Evolutionary conservation across 2,113 vertebrate species (phyloP), one percentile per base, ranked within the genome.

Genomic region (Spea multiplicata): DNA sequence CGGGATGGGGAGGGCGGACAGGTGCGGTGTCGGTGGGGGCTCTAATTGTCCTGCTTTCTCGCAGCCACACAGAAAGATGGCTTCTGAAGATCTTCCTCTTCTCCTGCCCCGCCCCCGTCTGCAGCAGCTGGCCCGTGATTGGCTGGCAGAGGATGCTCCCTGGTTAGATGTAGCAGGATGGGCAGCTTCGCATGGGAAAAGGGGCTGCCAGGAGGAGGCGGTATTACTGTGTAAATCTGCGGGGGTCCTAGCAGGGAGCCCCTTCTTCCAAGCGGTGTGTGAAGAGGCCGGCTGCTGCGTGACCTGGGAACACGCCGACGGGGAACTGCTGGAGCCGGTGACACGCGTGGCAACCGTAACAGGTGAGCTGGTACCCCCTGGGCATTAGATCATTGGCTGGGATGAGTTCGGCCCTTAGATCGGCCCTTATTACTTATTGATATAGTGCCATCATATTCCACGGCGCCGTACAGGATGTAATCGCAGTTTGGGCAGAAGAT

Each of bases 181-280:
- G 77, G 91, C 90, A n/a, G 90, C 92, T 1, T 52, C 68, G 4
- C 8, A 5, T 55, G 91, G 92, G 0, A 85, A 85, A 0, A 80
- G 69, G 8, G 86, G 92, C 0, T 82, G 83, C 0, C 81, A 82
- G 80, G 84, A 84, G 2, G 84, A 89, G 0, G 91, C 91, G 0
- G 71, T 78, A 8, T 47, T 94, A 72, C 70, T 93, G 61, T 93
- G 91, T 84, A 96, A 96, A 83, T 92, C 90, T 0, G 86, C 91
- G 0, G 84, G 87, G 6, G 10, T 94, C 3, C 83, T 95, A 78
- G 95, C 95, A 0, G 94, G 94, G 14, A 83, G 86, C 16, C 93
- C 94, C 3, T 96, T 95, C 86, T 94, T 95, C 12, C 89, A 91
- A 0, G 93, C 94, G 0, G 84, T 95, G 81, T 95, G 95, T 80